Evolutionary conservation across 2,113 vertebrate genomes (phyloP).

Genomic region (Perognathus longimembris): DNA sequence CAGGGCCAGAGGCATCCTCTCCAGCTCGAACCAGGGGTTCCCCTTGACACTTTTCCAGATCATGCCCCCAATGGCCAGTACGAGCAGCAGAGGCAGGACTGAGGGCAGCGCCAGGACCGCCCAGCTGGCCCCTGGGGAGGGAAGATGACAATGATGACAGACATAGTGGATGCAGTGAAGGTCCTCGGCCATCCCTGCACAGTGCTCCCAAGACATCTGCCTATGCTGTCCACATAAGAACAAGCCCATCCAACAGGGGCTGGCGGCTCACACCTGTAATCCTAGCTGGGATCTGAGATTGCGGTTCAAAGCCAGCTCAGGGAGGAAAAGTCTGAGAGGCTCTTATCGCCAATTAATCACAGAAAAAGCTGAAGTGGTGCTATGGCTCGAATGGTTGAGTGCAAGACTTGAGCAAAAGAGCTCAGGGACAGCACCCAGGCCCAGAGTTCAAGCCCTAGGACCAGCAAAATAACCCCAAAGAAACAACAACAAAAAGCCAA

Average conservation of each 20-base stretch:
- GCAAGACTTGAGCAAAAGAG: too few relatives aligned
- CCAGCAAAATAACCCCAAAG: too few relatives aligned
- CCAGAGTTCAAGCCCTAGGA: too few relatives aligned
- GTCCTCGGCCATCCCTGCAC: not conserved
- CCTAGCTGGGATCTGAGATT: too few relatives aligned
- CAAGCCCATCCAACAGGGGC: not conserved
- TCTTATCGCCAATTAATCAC: too few relatives aligned
- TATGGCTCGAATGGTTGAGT: too few relatives aligned
- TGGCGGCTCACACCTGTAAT: too few relatives aligned
- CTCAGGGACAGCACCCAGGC: too few relatives aligned
- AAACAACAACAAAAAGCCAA: too few relatives aligned
- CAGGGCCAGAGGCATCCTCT: conserved; percentile 55
- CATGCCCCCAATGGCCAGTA: not conserved
- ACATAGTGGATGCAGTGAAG: not conserved
- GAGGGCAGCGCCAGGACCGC: not conserved
- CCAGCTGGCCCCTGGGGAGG: conserved; percentile 46
- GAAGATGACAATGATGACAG: not conserved
- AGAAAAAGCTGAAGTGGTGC: too few relatives aligned
- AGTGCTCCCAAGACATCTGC: accelerated
- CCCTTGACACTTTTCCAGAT: conserved; percentile 49
- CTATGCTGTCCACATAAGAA: not conserved
- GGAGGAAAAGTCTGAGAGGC: too few relatives aligned
- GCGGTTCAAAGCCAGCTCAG: too few relatives aligned
- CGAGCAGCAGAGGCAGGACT: not conserved
- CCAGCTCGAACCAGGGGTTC: conserved; percentile 36